Conservation (phyloP, 1,140 invertebrate genomes). For the Solenopsis invicta region DNA sequence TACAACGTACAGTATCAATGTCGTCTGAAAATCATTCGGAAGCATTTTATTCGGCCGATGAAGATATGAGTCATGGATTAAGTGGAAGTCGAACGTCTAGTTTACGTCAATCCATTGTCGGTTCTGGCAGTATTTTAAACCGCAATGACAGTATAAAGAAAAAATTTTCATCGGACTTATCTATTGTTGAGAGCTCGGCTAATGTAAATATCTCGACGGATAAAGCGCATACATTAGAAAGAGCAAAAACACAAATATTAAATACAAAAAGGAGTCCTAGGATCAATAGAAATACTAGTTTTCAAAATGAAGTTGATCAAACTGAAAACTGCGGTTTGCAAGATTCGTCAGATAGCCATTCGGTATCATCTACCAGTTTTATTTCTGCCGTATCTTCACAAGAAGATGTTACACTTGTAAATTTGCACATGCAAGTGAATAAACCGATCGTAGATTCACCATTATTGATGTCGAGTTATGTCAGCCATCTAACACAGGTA, state of each 20-base stretch:
- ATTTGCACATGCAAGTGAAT: slow-evolving; percentile 98
- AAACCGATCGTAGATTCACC: slow-evolving; percentile 97
- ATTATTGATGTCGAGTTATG: slow-evolving; percentile 97
- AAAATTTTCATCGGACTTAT: slow-evolving; percentile 87
- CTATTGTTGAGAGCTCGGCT: slow-evolving; percentile 86
- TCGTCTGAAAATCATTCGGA: slow-evolving; percentile 96
- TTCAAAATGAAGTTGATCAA: slow-evolving; percentile 71
- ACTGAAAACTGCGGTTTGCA: slow-evolving; percentile 78
- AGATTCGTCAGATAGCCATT: slow-evolving; percentile 90
- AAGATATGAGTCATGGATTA: slow-evolving; percentile 90
- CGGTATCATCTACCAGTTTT: slow-evolving; percentile 94
- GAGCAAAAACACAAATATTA: slow-evolving; percentile 78
- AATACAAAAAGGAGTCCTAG: slow-evolving; percentile 76
- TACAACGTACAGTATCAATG: slow-evolving; percentile 94
- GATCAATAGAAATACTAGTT: slow-evolving; percentile 74
- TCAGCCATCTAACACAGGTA: slow-evolving; percentile 96
- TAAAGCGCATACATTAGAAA: slow-evolving; percentile 83
- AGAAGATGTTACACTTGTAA: slow-evolving; percentile 96
- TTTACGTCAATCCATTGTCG: slow-evolving; percentile 89
- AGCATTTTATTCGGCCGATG: slow-evolving; percentile 96
- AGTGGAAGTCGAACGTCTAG: slow-evolving; percentile 88
- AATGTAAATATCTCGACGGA: slow-evolving; percentile 80
- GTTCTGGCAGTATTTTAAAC: slow-evolving; percentile 84
- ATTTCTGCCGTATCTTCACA: slow-evolving; percentile 97
- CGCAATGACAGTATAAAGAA: slow-evolving; percentile 87